Base-by-base conservation (phyloP, 2,797 vertebrate species). In the Todus mexicanus region DNA sequence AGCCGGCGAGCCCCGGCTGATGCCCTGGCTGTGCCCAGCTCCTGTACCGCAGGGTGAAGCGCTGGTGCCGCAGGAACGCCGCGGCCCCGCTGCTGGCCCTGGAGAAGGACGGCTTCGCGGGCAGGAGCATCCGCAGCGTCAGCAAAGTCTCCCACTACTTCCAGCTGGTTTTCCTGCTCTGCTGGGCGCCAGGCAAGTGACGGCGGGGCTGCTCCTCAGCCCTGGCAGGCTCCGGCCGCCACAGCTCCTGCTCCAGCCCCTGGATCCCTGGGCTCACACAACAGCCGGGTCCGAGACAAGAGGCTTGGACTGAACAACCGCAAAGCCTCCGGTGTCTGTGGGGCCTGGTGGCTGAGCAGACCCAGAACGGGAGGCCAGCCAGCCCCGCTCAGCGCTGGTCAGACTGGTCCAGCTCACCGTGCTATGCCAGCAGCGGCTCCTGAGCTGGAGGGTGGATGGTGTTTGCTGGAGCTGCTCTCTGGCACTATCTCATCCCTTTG, bases 101-200 rank as follows among this genome's bases (percentile, higher is more conserved):
- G 78, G 96, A 95, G 80, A 86, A 93, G 59, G 97, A 97, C 4
- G 96, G 96, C 29, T 95, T 90, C 5, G 97, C 95, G 20, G 95
- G 94, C 68, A 85, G 82, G 50, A 92, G 96, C 92, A 79, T 96
- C 31, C 96, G 60, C 92, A 43, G 40, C 7, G 43, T 91, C 35
- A 73, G 96, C 95, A 96, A 43, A 37, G 97, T 97, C 13, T 93
- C 97, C 5, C 95, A 94, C 37, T 95, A 92, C 73, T 98, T 98
- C 97, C 96, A 98, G 91, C 54, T 98, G 85, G 97, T 98, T 50
- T 97, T 98, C 82, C 75, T 98, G 72, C 50, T 98, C 96, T 98
- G 98, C 94, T 98, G 98, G 98, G 48, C 92, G 2, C 98, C 98
- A 97, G 98, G 98, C 97, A 65, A 66, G 94, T 17, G n/a, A 1